phyloP scores from a whole-genome alignment of 2,113 vertebrate genomes.

The Gambusia affinis region DNA sequence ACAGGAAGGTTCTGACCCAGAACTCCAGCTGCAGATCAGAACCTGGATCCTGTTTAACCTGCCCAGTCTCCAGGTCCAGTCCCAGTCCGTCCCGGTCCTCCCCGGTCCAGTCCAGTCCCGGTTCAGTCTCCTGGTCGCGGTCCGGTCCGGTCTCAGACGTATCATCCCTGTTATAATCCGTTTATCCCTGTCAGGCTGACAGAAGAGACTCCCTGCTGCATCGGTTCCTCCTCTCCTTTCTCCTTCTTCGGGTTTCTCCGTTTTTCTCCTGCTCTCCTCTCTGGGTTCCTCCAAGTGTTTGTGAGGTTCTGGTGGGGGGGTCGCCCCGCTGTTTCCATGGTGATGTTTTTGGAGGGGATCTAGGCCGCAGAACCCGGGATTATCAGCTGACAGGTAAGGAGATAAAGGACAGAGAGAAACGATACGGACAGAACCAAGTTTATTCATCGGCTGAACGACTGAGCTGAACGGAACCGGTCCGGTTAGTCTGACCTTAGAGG shows the following conservation, averaged over 20 bases:
- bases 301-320: not conserved
- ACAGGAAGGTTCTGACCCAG: no score
- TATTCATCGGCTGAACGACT: no score
- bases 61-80: no score
- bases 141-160: not conserved
- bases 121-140: no score
- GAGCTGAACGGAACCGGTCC: no score
- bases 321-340: slow-evolving; percentile 33
- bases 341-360: slow-evolving; percentile 34
- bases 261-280: not conserved
- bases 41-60: no score
- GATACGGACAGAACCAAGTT: not conserved
- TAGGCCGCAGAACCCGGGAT: slow-evolving; percentile 31
- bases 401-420: not conserved
- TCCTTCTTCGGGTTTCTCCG: not conserved
- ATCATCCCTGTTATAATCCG: slow-evolving; percentile 58
- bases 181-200: slow-evolving; percentile 62
- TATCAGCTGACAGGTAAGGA: slow-evolving; percentile 44
- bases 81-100: no score
- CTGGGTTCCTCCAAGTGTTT: not conserved
- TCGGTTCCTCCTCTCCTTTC: not conserved
- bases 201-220: slow-evolving; percentile 23
- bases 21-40: no score
- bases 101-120: no score
- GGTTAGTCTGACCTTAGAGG: no score